These are phyloP conservation scores for Zaprionus lachaisei DNA, from an alignment of 1,140 invertebrate genomes.

Conservation along the genomic window DNA sequence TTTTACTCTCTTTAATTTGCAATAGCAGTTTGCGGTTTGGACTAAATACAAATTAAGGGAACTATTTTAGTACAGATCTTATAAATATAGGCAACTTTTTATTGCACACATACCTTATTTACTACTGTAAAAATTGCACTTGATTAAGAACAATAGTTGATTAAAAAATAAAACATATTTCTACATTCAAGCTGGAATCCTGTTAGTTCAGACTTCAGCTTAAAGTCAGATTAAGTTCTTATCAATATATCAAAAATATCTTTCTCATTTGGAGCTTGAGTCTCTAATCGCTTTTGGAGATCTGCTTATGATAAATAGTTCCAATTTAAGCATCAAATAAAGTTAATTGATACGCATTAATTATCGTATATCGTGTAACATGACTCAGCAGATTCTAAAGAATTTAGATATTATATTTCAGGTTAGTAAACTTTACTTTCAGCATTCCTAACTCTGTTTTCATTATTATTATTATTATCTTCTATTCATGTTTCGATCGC, in stretches of 20 bases:
- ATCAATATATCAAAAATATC: background rate
- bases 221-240: background rate
- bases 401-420: background rate
- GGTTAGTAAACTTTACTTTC: too few relatives aligned
- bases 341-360: background rate
- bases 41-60: background rate
- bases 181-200: background rate
- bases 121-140: too few relatives aligned
- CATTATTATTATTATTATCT: too few relatives aligned
- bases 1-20: background rate
- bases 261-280: background rate
- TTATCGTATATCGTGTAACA: background rate
- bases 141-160: too few relatives aligned
- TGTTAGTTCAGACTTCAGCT: background rate
- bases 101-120: too few relatives aligned
- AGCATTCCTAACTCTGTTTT: too few relatives aligned
- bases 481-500: too few relatives aligned
- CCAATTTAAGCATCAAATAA: too few relatives aligned
- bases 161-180: too few relatives aligned
- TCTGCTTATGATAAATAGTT: background rate
- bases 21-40: background rate
- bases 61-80: background rate
- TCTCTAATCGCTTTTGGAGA: background rate
- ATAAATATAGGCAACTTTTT: background rate
- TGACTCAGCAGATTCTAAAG: background rate